These are phyloP conservation scores for Trichonephila inaurata DNA, from an alignment of 1,140 invertebrate genomes.

Conservation along the genomic window DNA sequence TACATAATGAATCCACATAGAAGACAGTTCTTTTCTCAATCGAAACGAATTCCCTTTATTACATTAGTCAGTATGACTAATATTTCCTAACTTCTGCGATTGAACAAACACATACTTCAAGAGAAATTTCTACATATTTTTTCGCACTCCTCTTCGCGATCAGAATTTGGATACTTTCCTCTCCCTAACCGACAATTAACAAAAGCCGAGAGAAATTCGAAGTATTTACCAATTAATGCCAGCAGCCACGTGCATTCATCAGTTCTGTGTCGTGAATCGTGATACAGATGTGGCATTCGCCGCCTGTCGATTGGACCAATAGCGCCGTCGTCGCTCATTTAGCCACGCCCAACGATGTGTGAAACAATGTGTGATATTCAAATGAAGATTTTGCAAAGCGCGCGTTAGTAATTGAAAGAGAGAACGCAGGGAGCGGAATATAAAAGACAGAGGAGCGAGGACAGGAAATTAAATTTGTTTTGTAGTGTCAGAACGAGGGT, in stretches of 20 bases:
- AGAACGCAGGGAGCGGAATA: neutral
- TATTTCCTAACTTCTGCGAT: no score
- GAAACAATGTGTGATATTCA: slow-evolving; percentile 60
- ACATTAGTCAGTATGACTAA: no score
- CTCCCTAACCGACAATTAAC: neutral
- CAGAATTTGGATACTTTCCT: neutral
- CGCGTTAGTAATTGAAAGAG: slow-evolving; percentile 45
- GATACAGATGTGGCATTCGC: neutral
- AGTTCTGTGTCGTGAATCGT: neutral
- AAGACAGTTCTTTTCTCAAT: no score
- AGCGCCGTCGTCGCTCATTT: slow-evolving; percentile 14
- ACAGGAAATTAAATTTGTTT: slow-evolving; percentile 68
- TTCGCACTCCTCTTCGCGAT: neutral
- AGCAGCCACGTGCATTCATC: slow-evolving; percentile 41
- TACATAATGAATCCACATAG: no score
- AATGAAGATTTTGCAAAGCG: slow-evolving; percentile 43
- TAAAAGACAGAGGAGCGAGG: neutral
- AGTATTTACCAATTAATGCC: slow-evolving; percentile 65
- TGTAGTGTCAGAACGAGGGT: slow-evolving; percentile 57
- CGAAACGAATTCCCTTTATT: no score
- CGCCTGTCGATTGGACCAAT: slow-evolving; percentile 27
- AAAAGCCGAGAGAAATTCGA: slow-evolving; percentile 47
- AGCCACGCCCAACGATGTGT: slow-evolving; percentile 47
- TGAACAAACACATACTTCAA: no score
- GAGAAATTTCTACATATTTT: neutral